Conservation (phyloP, 2,113 vertebrate species). For the Coryphaenoides rupestris region DNA sequence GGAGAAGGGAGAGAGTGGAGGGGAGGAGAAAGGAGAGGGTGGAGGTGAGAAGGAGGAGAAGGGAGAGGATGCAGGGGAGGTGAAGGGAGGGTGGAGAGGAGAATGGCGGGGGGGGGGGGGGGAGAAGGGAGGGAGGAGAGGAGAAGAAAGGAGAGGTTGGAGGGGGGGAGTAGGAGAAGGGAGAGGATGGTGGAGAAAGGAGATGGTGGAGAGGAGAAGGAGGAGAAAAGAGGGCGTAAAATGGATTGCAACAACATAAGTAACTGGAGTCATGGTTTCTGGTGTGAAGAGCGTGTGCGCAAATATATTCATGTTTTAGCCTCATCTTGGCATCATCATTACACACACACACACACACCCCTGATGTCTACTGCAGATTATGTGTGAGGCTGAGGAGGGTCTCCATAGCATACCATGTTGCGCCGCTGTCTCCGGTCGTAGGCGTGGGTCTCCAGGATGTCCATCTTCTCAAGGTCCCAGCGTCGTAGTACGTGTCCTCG, state of each 20-base stretch:
- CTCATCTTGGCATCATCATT: too few species aligned
- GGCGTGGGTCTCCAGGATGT: constrained; percentile 75
- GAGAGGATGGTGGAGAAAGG: too few species aligned
- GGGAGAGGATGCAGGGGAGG: too few species aligned
- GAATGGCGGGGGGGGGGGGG: constrained; percentile 59
- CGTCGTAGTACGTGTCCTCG: background rate
- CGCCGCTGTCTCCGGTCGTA: constrained; percentile 68
- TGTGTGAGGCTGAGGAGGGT: too few species aligned
- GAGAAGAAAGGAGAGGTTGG: background rate
- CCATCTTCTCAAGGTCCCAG: constrained; percentile 56
- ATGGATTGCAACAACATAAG: too few species aligned
- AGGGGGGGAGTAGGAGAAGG: constrained; percentile 25
- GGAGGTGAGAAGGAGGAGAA: constrained; percentile 23
- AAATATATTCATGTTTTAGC: too few species aligned
- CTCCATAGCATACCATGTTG: constrained; percentile 65
- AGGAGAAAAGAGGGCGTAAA: background rate
- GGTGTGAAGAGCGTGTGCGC: too few species aligned
- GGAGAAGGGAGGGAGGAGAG: constrained; percentile 27
- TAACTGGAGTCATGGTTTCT: too few species aligned
- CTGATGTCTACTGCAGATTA: too few species aligned
- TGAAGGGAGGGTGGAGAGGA: too few species aligned
- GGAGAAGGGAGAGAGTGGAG: constrained; percentile 28
- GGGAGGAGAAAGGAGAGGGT: background rate
- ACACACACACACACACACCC: too few species aligned
- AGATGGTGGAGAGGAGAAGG: constrained; percentile 37